Conservation (phyloP, 2,888 invertebrate genomes). For the Sisyra nigra region DNA sequence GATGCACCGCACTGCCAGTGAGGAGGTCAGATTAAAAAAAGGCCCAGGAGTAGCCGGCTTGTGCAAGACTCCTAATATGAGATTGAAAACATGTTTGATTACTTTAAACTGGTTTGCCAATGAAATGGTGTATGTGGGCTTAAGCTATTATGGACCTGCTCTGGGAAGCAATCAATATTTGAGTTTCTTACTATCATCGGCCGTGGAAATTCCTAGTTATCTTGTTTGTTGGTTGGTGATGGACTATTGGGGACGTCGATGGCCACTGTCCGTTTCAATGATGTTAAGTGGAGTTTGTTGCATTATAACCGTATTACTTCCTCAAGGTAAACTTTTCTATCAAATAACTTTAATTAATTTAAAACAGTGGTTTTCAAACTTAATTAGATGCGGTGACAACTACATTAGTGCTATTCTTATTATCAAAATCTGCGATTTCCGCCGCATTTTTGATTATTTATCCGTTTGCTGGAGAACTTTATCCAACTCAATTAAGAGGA, state of each 20-base stretch:
- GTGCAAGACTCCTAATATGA: constrained; percentile 74
- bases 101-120: constrained; percentile 87
- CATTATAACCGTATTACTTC: constrained; percentile 68
- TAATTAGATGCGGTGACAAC: constrained; percentile 51
- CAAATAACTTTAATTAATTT: not conserved
- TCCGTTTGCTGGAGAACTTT: constrained; percentile 82
- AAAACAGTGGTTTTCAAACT: not conserved
- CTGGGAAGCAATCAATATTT: constrained; percentile 77
- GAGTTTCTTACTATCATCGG: constrained; percentile 74
- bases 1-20: constrained; percentile 37
- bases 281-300: constrained; percentile 72
- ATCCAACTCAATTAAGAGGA: constrained; percentile 79
- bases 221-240: constrained; percentile 76
- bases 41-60: constrained; percentile 44
- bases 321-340: constrained; percentile 40
- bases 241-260: constrained; percentile 74
- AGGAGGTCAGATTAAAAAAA: constrained; percentile 31
- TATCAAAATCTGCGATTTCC: constrained; percentile 79
- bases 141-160: constrained; percentile 82
- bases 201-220: constrained; percentile 81
- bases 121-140: constrained; percentile 80
- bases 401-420: constrained; percentile 58
- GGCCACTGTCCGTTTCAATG: constrained; percentile 79
- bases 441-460: constrained; percentile 85
- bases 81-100: constrained; percentile 70